Base-by-base conservation (phyloP, 2,888 invertebrate genomes). In the Merodon equestris region DNA sequence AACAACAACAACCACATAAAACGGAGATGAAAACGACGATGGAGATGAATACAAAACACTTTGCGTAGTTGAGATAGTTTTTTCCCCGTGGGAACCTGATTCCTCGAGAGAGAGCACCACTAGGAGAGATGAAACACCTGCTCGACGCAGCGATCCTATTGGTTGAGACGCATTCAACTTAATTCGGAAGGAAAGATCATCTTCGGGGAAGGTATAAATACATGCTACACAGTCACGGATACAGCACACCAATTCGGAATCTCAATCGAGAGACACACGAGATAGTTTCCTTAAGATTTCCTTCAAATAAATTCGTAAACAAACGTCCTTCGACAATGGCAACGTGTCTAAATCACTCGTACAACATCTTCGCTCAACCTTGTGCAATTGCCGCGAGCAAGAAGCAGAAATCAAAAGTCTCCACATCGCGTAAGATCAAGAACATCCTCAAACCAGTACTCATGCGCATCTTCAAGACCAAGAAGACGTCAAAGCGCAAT, bases 401-500 rank as follows among this genome's bases (percentile, higher is more conserved):
- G 15, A 74, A 74, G 34, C 79, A 79, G 36, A 88, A 87, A 61
- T 88, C 86, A 3, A 87, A 87, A 64, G 87, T 87, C n/a, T 87
- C 87, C 15, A 87, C 88, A 0, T 86, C 88, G 1, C 84, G 87
- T 0, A 85, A 87, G 12, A 83, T 87, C 0, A 88, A 86, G 81
- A 88, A 88, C 42, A 77, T 88, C 48, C 75, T 88, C 13, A 88
- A 88, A 66, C 88, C 88, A 2, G 83, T 88, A 3, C 68, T 88
- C 56, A 82, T 84, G 19, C 91, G 91, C 85, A 91, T 92, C 85
- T 91, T 91, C 86, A 91, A 90, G 85, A 76, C 84, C 1, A 86
- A 84, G 58, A 81, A 84, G 73, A 82, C 84, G 45, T 79, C 85
- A 1, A 87, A 88, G 36, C 84, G 87, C 19, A 87, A 86, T 81